phyloP scores from a whole-genome alignment of 2,888 invertebrate genomes.

The Quadroppia sp. region DNA sequence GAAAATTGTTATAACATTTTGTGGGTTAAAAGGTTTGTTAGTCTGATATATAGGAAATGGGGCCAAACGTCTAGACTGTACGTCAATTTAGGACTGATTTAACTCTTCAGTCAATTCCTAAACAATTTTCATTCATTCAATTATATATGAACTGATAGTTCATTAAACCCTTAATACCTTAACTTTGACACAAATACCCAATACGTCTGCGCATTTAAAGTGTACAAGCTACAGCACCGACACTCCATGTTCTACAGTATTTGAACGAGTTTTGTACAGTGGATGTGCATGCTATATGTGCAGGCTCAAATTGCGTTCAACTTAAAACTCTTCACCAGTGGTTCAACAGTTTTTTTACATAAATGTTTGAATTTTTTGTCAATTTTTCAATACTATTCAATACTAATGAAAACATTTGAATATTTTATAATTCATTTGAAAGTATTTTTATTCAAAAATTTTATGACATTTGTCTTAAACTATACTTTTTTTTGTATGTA shows the following conservation, averaged over 20 bases:
- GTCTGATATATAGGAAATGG: neutral
- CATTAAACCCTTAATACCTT: constrained; percentile 21
- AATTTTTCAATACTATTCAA: too few relatives aligned
- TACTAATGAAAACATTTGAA: too few relatives aligned
- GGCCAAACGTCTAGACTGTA: constrained; percentile 11
- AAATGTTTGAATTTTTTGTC: too few relatives aligned
- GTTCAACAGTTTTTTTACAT: too few relatives aligned
- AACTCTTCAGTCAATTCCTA: constrained; percentile 2
- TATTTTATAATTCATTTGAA: too few relatives aligned
- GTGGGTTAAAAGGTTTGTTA: constrained; percentile 23
- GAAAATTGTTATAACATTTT: neutral
- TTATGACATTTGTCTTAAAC: too few relatives aligned
- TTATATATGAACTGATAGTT: constrained; percentile 12
- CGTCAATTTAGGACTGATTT: constrained; percentile 20
- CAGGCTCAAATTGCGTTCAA: too few relatives aligned
- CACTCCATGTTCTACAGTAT: neutral
- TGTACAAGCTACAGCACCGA: constrained; percentile 1
- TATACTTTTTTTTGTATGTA: too few relatives aligned
- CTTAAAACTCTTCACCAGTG: too few relatives aligned
- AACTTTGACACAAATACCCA: constrained; percentile 14
- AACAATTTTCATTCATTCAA: constrained; percentile 9
- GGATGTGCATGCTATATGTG: too few relatives aligned
- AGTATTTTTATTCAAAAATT: too few relatives aligned
- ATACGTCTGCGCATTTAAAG: constrained; percentile 12
- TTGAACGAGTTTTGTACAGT: too few relatives aligned